Conservation (phyloP, 2,888 invertebrate species). For the Molanna angustata region DNA sequence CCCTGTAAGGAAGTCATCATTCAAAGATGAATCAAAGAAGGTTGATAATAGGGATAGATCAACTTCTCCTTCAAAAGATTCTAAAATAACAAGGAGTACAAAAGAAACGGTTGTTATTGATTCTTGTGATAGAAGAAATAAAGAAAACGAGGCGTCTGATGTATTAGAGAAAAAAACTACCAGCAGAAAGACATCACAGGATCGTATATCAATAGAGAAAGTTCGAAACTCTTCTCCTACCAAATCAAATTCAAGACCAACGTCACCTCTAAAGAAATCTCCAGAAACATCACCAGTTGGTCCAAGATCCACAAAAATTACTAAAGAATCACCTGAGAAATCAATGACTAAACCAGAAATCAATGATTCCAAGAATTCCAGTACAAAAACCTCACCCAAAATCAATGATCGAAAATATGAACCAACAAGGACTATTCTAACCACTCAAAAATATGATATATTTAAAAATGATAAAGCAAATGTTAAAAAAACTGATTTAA, state of each 20-base stretch:
- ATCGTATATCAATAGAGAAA: too few relatives aligned
- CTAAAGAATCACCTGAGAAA: constrained; percentile 27
- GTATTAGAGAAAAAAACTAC: not conserved
- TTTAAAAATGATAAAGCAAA: constrained; percentile 31
- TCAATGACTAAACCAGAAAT: not conserved
- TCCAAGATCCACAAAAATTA: constrained; percentile 17
- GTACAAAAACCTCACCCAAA: constrained; percentile 22
- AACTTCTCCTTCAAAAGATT: too few relatives aligned
- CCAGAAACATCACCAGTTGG: constrained; percentile 12
- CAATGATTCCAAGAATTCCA: constrained; percentile 1
- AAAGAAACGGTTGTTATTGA: not conserved
- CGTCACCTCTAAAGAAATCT: constrained; percentile 19
- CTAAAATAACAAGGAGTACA: not conserved
- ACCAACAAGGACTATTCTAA: constrained; percentile 28
- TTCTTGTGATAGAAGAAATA: too few relatives aligned
- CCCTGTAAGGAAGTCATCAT: not conserved
- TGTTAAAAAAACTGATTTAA: constrained; percentile 21
- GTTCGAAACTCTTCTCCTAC: not conserved
- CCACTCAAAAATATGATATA: constrained; percentile 30
- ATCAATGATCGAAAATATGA: constrained; percentile 27
- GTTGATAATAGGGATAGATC: too few relatives aligned
- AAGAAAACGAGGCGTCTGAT: not conserved
- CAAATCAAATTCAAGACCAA: constrained; percentile 6
- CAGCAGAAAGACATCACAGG: too few relatives aligned
- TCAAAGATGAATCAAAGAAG: too few relatives aligned